These are phyloP conservation scores for Peromyscus polionotus DNA, from an alignment of 2,113 vertebrate species.

Conservation along the genomic window DNA sequence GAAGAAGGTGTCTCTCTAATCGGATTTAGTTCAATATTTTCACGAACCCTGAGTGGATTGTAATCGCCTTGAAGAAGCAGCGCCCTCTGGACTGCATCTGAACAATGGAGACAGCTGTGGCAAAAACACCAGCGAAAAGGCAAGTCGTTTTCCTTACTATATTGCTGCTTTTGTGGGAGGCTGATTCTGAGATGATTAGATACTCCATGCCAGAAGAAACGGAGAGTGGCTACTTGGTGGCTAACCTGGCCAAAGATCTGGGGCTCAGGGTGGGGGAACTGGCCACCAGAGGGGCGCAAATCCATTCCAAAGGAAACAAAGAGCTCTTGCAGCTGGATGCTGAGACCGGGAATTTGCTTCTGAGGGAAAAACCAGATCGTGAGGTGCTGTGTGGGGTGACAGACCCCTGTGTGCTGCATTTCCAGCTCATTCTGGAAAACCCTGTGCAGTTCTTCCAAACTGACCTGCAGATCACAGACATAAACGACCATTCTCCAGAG, in stretches of 20 bases:
- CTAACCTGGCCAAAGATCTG: conserved; percentile 80
- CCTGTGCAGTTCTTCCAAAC: conserved; percentile 89
- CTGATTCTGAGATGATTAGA: conserved; percentile 74
- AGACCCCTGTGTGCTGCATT: conserved; percentile 85
- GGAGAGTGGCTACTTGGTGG: conserved; percentile 86
- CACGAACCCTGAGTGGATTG: background rate
- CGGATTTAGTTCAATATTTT: background rate
- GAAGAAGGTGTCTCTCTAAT: background rate
- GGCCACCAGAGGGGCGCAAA: conserved; percentile 80
- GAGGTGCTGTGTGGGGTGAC: conserved; percentile 77
- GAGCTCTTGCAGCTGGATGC: conserved; percentile 89
- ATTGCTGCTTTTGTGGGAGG: conserved; percentile 60
- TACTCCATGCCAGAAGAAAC: conserved; percentile 90
- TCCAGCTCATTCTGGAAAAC: conserved; percentile 77
- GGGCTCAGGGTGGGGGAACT: conserved; percentile 76
- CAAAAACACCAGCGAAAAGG: conserved; percentile 45
- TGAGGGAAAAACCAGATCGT: conserved; percentile 83
- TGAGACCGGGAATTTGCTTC: conserved; percentile 84
- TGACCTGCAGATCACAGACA: conserved; percentile 89
- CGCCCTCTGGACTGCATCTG: background rate
- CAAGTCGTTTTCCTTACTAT: conserved; percentile 75
- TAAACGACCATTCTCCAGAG: conserved; percentile 65
- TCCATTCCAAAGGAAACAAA: conserved; percentile 85
- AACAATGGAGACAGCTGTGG: conserved; percentile 60
- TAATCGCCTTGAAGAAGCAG: conserved; percentile 24